Evolutionary conservation across 2,797 vertebrate species (phyloP), one percentile per base, ranked within the genome.

Genomic region (Lutjanus argentimaculatus): DNA sequence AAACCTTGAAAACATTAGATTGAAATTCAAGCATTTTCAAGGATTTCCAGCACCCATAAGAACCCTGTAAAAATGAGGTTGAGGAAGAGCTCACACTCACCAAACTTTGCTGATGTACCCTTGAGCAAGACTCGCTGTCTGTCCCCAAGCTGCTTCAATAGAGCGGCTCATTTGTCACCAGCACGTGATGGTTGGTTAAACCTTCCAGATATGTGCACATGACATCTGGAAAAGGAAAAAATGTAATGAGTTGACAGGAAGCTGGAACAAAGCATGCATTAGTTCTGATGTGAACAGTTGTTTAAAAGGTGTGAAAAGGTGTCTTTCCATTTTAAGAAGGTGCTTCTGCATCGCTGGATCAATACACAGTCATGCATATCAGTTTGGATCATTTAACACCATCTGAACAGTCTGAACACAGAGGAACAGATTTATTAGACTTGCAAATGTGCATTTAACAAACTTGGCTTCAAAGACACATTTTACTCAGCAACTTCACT

Each of bases 321-420:
- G 25, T 30, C 25, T 30, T 30, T 30, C 25, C 25, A 2, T 30
- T 30, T 30, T 30, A 30, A 30, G 4, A 0, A 63, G 42, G 19
- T 66, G 51, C 40, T 46, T 76, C 58, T 75, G 52, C 78, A 58
- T 59, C 59, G 30, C 12, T 55, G 63, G 66, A 68, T 87, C 75
- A 78, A 57, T 80, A 40, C 45, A 55, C n/a, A 36, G n/a, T 75
- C 77, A 45, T 66, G 52, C 52, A 3, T 68, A 57, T 64, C 68
- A 78, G 14, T 17, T 68, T 48, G 64, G 72, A 70, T 75, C 21
- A 82, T 87, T 80, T 72, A 81, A 81, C 68, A 66, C 17, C 73
- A 75, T 71, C 25, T 52, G 49, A 75, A 63, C 53, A 58, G 58
- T 70, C 57, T 19, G n/a, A n/a, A 48, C 69, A 81, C 0, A 51